phyloP scores from a whole-genome alignment of 2,113 vertebrate species.

The Macrotus californicus region DNA sequence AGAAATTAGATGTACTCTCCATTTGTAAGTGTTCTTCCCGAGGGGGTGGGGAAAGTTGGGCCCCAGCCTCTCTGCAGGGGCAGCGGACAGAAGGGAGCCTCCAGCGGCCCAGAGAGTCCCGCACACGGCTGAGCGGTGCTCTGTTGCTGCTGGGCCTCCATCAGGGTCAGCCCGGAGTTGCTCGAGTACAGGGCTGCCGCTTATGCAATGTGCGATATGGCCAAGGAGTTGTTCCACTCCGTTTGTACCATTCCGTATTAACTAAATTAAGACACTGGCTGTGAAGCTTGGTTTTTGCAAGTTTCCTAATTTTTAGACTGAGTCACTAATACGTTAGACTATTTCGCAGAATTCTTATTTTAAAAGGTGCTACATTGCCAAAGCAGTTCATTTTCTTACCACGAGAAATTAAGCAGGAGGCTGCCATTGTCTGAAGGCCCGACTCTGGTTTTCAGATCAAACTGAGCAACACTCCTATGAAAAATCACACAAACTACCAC shows the following conservation, averaged over 20 bases:
- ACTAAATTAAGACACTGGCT: slow-evolving; percentile 14
- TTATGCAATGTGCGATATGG: fast-evolving
- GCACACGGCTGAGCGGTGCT: fast-evolving
- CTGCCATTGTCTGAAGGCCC: background rate
- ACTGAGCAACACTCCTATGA: background rate
- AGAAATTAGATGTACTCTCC: background rate
- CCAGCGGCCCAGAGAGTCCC: fast-evolving
- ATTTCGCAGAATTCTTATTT: slow-evolving; percentile 47
- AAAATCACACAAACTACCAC: background rate
- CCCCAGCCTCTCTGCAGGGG: background rate
- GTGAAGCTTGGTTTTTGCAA: slow-evolving; percentile 42
- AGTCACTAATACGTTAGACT: slow-evolving; percentile 24
- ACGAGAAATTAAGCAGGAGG: background rate
- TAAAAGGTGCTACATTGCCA: background rate
- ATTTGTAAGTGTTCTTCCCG: background rate
- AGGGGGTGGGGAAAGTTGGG: background rate
- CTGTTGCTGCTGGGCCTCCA: background rate
- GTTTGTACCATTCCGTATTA: background rate
- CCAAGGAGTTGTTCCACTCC: background rate
- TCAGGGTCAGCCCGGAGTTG: fast-evolving
- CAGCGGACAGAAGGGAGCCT: fast-evolving
- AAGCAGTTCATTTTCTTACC: slow-evolving; percentile 2
- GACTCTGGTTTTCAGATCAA: background rate
- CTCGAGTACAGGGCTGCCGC: fast-evolving
- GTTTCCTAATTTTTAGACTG: slow-evolving; percentile 39